Conservation (phyloP, 2,888 invertebrate species). For the Epinotia brunnichana region DNA sequence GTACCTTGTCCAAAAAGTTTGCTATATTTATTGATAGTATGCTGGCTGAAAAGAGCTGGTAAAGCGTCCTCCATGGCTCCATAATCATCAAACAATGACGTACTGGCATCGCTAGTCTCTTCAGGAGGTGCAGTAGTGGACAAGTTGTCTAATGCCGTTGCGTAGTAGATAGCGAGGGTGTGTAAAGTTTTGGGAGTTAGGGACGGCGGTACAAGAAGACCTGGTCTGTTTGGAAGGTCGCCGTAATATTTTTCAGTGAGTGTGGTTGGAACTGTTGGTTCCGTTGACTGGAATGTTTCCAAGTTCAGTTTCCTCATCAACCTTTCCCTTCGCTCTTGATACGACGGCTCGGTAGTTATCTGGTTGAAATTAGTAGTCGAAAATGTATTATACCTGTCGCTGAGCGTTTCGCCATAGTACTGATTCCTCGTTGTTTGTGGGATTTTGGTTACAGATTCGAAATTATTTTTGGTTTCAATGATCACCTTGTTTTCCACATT, state of each 20-base stretch:
- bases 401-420: conserved; percentile 60
- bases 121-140: conserved; percentile 72
- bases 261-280: conserved; percentile 69
- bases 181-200: conserved; percentile 90
- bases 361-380: conserved; percentile 58
- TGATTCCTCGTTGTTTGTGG: conserved; percentile 65
- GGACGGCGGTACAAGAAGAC: conserved; percentile 88
- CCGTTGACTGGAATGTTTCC: conserved; percentile 73
- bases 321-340: conserved; percentile 87
- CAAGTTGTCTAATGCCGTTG: conserved; percentile 86
- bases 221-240: conserved; percentile 80
- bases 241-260: conserved; percentile 77
- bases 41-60: conserved; percentile 86
- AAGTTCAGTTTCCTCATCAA: conserved; percentile 88
- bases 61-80: conserved; percentile 79
- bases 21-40: conserved; percentile 86
- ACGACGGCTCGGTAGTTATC: conserved; percentile 69
- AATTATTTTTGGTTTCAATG: conserved; percentile 63
- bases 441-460: conserved; percentile 75
- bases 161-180: conserved; percentile 91
- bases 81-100: conserved; percentile 65
- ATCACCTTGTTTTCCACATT: conserved; percentile 54
- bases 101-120: conserved; percentile 63
- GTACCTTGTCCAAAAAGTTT: conserved; percentile 69
- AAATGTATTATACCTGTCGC: conserved; percentile 62